These are phyloP conservation scores for Phalacrocorax carbo DNA, from an alignment of 2,113 vertebrate species.

Conservation along the genomic window DNA sequence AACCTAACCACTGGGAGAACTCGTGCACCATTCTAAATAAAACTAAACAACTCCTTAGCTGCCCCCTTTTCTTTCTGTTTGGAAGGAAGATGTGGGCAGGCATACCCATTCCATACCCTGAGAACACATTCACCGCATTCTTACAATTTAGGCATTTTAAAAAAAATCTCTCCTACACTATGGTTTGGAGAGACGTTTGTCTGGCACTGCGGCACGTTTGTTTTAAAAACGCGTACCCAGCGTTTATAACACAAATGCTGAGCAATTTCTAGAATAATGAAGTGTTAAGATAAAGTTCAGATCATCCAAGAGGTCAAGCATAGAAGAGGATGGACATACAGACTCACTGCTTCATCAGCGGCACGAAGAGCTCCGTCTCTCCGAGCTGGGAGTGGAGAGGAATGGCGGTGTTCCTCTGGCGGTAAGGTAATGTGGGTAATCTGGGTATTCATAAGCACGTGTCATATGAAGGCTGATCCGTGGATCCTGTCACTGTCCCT, in stretches of 20 bases:
- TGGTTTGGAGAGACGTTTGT: not conserved
- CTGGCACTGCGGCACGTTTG: not conserved
- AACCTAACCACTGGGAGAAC: not conserved
- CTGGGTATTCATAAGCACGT: not conserved
- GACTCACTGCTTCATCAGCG: not conserved
- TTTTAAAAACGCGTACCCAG: not conserved
- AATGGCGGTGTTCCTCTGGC: not conserved
- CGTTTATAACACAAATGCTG: not conserved
- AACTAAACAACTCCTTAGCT: not conserved
- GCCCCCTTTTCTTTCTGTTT: not conserved
- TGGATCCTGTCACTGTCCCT: not conserved
- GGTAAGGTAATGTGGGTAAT: not conserved
- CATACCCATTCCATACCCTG: not conserved
- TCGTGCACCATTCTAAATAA: not conserved
- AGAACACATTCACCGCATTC: not conserved
- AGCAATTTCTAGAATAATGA: not conserved
- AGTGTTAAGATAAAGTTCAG: not conserved
- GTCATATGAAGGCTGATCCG: not conserved
- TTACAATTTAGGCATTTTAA: not conserved
- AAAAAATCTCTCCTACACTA: not conserved
- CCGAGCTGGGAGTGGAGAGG: not conserved
- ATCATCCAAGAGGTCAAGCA: not conserved
- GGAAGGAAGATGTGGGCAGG: not conserved
- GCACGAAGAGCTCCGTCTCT: not conserved
- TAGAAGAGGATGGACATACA: not conserved